Percentiles rank a stretch among this genome's conserved stretches.
phyloP scores from a whole-genome alignment of 2,797 vertebrate species.

The Peromyscus eremicus region DNA sequence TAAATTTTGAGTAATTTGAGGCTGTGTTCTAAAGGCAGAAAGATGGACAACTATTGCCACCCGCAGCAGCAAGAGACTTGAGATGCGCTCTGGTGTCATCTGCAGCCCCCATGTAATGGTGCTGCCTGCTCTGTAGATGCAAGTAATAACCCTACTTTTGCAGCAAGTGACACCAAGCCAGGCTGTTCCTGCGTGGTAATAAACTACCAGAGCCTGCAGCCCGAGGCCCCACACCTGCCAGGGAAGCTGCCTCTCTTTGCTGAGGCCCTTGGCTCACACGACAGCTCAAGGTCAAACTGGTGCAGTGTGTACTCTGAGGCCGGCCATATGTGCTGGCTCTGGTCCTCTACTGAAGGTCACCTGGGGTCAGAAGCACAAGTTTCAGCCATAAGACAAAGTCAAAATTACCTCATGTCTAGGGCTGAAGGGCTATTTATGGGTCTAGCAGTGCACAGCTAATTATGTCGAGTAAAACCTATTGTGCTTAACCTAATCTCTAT shows the following conservation, averaged over 20 bases:
- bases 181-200: not conserved
- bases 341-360: slow-evolving; percentile 14
- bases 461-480: not conserved
- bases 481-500: not conserved
- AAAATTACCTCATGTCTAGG: slow-evolving; percentile 1
- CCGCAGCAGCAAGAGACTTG: not conserved
- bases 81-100: not conserved
- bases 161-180: not conserved
- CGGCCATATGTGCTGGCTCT: slow-evolving; percentile 53
- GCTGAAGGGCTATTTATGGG: not conserved
- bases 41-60: not conserved
- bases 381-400: not conserved
- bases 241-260: not conserved
- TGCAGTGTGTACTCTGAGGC: not conserved
- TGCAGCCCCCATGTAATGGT: not conserved
- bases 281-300: slow-evolving; percentile 50
- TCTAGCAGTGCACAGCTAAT: not conserved
- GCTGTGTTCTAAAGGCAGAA: not conserved
- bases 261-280: not conserved
- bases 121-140: not conserved
- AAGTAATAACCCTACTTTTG: not conserved
- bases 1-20: not conserved
- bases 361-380: slow-evolving; percentile 23
- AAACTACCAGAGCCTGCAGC: not conserved
- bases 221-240: slow-evolving; percentile 1